Conservation (phyloP, 1,140 invertebrate species). For the Lerema accius region DNA sequence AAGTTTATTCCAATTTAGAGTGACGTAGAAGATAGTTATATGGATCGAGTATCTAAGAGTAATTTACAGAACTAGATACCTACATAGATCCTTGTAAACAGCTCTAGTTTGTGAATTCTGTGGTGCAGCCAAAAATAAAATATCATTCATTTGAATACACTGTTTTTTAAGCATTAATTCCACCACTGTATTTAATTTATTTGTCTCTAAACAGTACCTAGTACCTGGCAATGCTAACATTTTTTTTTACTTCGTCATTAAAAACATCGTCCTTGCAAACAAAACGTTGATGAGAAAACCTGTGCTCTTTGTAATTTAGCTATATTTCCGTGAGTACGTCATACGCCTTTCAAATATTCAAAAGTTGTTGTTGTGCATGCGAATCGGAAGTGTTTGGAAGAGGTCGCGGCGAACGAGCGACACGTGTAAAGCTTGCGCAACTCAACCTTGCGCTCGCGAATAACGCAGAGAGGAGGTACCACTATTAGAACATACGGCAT, state of each 20-base stretch:
- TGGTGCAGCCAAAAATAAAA: too few relatives aligned
- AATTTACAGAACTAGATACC: too few relatives aligned
- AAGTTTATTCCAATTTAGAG: too few relatives aligned
- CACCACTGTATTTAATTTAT: too few relatives aligned
- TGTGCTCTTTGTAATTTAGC: slow-evolving; percentile 30
- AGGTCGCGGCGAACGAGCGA: slow-evolving; percentile 59
- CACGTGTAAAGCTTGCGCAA: slow-evolving; percentile 78
- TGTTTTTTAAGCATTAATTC: too few relatives aligned
- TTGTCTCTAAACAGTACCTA: too few relatives aligned
- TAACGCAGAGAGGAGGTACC: slow-evolving; percentile 45
- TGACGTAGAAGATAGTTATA: too few relatives aligned
- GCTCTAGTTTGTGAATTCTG: too few relatives aligned
- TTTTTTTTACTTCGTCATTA: background rate
- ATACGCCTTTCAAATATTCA: slow-evolving; percentile 68
- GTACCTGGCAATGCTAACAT: too few relatives aligned
- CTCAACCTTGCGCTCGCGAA: slow-evolving; percentile 73
- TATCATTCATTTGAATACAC: too few relatives aligned
- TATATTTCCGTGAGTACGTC: slow-evolving; percentile 54
- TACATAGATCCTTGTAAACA: too few relatives aligned
- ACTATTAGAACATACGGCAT: slow-evolving; percentile 24
- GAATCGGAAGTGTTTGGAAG: slow-evolving; percentile 77
- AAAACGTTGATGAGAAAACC: slow-evolving; percentile 35
- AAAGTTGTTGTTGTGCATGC: slow-evolving; percentile 66
- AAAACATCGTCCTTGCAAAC: slow-evolving; percentile 15
- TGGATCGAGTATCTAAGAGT: too few relatives aligned